Evolutionary conservation across 37 sponge, comb jelly and placozoan species (phyloP).

Genomic region (Spongilla lacustris): DNA sequence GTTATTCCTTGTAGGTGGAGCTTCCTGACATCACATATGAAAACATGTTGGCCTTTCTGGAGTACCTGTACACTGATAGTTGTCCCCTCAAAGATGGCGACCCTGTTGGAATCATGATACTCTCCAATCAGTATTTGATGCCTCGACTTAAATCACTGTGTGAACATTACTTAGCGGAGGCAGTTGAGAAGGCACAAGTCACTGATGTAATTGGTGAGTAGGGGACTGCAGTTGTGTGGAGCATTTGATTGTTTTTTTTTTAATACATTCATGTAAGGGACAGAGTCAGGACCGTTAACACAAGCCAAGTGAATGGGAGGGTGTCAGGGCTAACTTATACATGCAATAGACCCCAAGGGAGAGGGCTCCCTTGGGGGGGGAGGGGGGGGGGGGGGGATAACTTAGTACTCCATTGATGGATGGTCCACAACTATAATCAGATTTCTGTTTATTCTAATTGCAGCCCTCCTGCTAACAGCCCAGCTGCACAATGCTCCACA

Average conservation of each 20-base stretch:
- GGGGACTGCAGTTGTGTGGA: no score
- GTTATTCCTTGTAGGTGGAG: slow-evolving; percentile 47
- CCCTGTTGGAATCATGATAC: slow-evolving; percentile 65
- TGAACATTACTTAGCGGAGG: slow-evolving; percentile 82
- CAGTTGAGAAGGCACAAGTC: slow-evolving; percentile 78
- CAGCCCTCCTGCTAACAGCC: slow-evolving; percentile 67
- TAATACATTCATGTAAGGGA: no score
- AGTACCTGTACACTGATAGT: slow-evolving; percentile 90
- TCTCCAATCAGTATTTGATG: slow-evolving; percentile 81
- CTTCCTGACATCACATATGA: slow-evolving; percentile 59
- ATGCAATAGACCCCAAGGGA: no score
- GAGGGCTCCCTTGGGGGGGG: no score
- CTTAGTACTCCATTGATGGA: no score
- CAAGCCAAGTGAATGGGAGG: no score
- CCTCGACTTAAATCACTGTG: slow-evolving; percentile 79
- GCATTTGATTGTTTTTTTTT: no score
- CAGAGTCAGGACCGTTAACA: no score
- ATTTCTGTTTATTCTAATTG: not conserved
- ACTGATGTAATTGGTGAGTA: slow-evolving; percentile 78
- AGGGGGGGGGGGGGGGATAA: no score
- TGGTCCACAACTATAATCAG: no score
- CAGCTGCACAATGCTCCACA: slow-evolving; percentile 88
- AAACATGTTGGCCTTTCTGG: slow-evolving; percentile 74
- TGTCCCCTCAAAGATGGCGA: slow-evolving; percentile 79
- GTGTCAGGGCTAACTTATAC: no score